Evolutionary conservation across 2,113 vertebrate genomes (phyloP), one percentile per base, ranked within the genome.

Genomic region (Barbus barbus): DNA sequence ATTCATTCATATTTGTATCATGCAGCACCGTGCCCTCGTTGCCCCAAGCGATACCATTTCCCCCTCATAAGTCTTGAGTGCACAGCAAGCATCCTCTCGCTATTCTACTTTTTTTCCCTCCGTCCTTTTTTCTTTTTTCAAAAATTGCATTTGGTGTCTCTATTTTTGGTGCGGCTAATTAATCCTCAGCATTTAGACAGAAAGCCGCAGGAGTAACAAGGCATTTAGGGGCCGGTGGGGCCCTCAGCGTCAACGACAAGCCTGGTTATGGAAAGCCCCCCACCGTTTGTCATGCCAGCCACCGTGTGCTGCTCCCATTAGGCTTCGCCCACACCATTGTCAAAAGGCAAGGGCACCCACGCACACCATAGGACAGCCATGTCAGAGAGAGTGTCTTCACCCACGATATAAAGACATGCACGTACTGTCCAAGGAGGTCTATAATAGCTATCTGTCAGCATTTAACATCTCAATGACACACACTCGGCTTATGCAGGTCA

Each of bases 151-250:
- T 88, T 83, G 72, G 74, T 53, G 60, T 51, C 61, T 31, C 88
- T 86, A 88, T 82, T 89, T 87, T 89, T 89, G 87, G 84, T 76
- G 61, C 38, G 75, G 81, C 83, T 82, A 90, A 90, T 90, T 90
- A 88, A 89, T 89, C 81, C 83, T 51, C 31, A 58, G 41, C 76
- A 75, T 86, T 80, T 85, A 83, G 84, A 84, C 24, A 78, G 88
- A 31, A 67, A 81, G 76, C 81, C 51, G 38, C 81, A 86, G 86
- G 85, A 84, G 75, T 87, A 79, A 78, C 78, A 83, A 78, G 84
- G 33, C 31, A 60, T 87, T 90, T 83, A 81, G 58, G 87, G 63
- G 71, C 75, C 20, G 22, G 22, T 13, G 33, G 71, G 83, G 82
- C 26, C 78, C 77, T 65, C 82, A 61, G 79, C 26, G n/a, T 56